Base-by-base conservation (phyloP, 2,888 invertebrate genomes). In the Oeneis ivallda region DNA sequence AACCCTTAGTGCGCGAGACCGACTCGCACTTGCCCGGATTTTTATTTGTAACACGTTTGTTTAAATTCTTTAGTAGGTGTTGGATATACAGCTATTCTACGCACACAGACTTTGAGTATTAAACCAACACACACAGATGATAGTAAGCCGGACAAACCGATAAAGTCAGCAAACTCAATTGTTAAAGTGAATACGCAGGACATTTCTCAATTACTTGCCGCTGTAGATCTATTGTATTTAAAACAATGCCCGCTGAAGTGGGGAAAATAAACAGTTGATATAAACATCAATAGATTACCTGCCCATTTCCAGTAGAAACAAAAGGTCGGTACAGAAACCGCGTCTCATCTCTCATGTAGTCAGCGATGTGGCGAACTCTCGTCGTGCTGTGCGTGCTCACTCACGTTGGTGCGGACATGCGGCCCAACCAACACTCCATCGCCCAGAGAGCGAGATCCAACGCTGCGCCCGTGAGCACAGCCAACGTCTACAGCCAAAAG, bases 241-340 rank as follows among this genome's bases (percentile, higher is more conserved):
- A 77, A 81, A 85, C 87, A 87, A 85, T 86, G 79, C 77, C 71
- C 67, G 72, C 71, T 69, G 66, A 67, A 71, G 72, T 72, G 73
- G 75, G 77, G 78, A 77, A 80, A 74, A 79, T 79, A 83, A 84
- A 84, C 84, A 83, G 78, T 77, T 80, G 77, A 85, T 87, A 89
- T 82, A 89, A 84, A 81, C 82, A 80, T 73, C 72, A 77, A 79
- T 79, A 74, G 76, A 69, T 75, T 77, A 77, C 72, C 74, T 77
- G 77, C 72, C 74, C 70, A 78, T 74, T 83, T 83, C 79, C 88
- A 89, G 87, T 88, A 74, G 69, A 74, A 68, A 65, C 73, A 69
- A 68, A 64, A 62, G 62, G 62, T 71, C 71, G 69, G 11, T 19
- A 43, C 72, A 68, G 75, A 69, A 76, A 72, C 77, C 82, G 82